A percentile compares a stretch with the other conserved stretches of the same genome.
phyloP scores from a whole-genome alignment of 1,140 invertebrate genomes.

The Pseudomyrmex concolor region DNA sequence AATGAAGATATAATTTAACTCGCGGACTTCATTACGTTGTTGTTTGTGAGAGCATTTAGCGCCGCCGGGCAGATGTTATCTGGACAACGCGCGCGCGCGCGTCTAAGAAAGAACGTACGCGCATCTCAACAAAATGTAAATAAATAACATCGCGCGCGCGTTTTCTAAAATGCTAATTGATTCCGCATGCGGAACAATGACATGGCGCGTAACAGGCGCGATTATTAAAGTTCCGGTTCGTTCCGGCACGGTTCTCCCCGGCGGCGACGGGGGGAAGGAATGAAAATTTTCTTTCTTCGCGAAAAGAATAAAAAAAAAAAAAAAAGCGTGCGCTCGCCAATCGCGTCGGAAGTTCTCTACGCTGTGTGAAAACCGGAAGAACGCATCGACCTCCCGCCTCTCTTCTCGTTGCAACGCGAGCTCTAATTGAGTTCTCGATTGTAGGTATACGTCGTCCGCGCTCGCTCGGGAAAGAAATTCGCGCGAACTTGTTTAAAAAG shows the following conservation, averaged over 20 bases:
- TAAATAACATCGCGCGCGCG: background rate
- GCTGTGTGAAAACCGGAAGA: too few species aligned
- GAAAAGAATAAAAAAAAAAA: background rate
- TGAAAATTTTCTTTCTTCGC: constrained; percentile 4
- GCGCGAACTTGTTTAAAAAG: constrained; percentile 17
- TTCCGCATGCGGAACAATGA: constrained; percentile 11
- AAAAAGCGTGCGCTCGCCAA: too few species aligned
- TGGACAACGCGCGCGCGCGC: too few species aligned
- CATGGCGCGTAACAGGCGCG: constrained; percentile 31
- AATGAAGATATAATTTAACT: too few species aligned
- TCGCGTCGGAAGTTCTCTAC: too few species aligned
- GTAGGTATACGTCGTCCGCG: constrained; percentile 3
- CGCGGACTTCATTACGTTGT: too few species aligned
- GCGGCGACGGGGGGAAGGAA: constrained; percentile 33
- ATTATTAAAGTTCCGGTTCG: constrained; percentile 48
- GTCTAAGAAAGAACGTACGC: background rate
- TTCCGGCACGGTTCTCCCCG: constrained; percentile 57
- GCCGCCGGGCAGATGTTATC: too few species aligned
- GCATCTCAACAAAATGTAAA: constrained; percentile 21
- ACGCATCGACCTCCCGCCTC: too few species aligned
- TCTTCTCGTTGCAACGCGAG: too few species aligned
- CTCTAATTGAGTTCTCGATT: constrained; percentile 41
- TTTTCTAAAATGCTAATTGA: constrained; percentile 50
- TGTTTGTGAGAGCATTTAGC: too few species aligned
- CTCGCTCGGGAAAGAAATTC: constrained; percentile 41